phyloP scores from a whole-genome alignment of 2,797 vertebrate genomes.

The Gambusia yucatana region DNA sequence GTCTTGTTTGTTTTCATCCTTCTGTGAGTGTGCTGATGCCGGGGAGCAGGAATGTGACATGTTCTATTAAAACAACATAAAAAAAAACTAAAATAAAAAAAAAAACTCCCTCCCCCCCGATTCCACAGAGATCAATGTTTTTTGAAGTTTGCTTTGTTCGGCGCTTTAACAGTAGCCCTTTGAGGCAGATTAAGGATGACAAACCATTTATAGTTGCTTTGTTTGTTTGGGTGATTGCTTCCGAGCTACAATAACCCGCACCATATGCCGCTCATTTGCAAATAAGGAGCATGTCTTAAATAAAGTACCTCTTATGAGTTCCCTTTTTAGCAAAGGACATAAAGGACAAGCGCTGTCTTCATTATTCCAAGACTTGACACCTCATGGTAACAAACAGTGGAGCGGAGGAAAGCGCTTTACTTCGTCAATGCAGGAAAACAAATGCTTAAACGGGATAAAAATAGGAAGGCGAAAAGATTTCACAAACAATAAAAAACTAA shows the following conservation, averaged over 20 bases:
- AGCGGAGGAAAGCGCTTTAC: conserved; percentile 48
- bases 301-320: conserved; percentile 62
- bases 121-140: conserved; percentile 68
- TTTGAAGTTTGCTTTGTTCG: conserved; percentile 75
- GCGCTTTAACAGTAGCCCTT: conserved; percentile 72
- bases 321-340: conserved; percentile 73
- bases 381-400: conserved; percentile 56
- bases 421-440: conserved; percentile 62
- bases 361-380: conserved; percentile 65
- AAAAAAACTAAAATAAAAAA: conserved; percentile 27
- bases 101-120: conserved; percentile 15
- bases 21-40: conserved; percentile 69
- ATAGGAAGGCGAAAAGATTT: conserved; percentile 65
- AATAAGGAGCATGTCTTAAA: conserved; percentile 72
- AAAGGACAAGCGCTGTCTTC: conserved; percentile 69
- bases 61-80: conserved; percentile 76
- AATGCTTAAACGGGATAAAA: conserved; percentile 70
- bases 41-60: conserved; percentile 79
- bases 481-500: conserved; percentile 37
- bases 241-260: conserved; percentile 68
- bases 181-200: conserved; percentile 79
- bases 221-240: conserved; percentile 75
- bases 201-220: conserved; percentile 80
- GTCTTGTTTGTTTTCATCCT: conserved; percentile 81
- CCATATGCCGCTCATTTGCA: conserved; percentile 79